Evolutionary conservation across 1,140 invertebrate genomes (phyloP), one percentile per base, ranked within the genome.

Genomic region (Thaumetopoea pityocampa): DNA sequence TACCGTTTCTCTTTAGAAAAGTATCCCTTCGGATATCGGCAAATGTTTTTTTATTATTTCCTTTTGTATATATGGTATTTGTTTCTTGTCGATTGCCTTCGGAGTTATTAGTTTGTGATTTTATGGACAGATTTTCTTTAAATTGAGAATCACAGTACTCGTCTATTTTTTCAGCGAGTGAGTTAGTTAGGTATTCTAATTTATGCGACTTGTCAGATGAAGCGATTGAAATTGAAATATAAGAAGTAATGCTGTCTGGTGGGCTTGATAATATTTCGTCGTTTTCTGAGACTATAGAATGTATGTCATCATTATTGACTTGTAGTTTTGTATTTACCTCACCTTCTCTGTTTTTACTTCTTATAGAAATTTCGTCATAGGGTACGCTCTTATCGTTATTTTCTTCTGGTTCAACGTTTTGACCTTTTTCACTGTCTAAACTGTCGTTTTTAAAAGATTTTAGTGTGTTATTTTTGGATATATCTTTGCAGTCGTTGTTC

Each of bases 71-170:
- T 35, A 78, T 64, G 9, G 76, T 69, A 40, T 80, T 72, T 19
- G 36, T 49, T 45, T 78, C 64, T 23, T 40, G 17, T 34, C 50
- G 47, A 57, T 72, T 59, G 17, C 49, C 62, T 38, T 73, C 61
- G 12, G 48, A 53, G 38, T 55, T 51, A 41, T 51, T 35, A 10
- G 44, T 63, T 7, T 58, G 40, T 32, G 73, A 71, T 14, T 67
- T 56, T 14, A 61, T 48, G 3, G 65, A 65, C 45, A 36, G 57
- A 28, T 68, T 70, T 54, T 85, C 76, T 38, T 65, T 67, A 45
- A 67, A 79, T 64, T 84, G 78, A 6, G 72, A 79, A 44, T 86
- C 85, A 53, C 85, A 86, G 56, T 85, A 86, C 55, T 86, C 85
- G 37, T 86, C 83, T 50, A 86, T 86, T 68, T 86, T 86, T 56